Percentiles rank a stretch among this genome's conserved stretches.
These are phyloP conservation scores for Physella acuta DNA, from an alignment of 1,140 invertebrate genomes.

Conservation along the genomic window DNA sequence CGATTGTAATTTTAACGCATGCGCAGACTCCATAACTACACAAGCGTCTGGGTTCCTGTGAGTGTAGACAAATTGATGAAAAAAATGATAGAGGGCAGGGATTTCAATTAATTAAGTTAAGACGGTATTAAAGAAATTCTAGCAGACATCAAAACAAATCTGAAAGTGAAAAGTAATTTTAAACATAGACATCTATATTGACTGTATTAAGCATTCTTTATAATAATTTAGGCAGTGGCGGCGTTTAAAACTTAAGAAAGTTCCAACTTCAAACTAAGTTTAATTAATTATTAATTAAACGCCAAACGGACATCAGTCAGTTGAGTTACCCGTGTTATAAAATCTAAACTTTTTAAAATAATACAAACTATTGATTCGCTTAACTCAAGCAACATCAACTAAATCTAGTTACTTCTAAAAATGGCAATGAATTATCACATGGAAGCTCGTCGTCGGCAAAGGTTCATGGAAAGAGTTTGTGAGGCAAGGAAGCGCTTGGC, in stretches of 20 bases:
- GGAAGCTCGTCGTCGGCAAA: slow-evolving; percentile 18
- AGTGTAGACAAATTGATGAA: too few relatives aligned
- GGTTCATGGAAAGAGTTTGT: slow-evolving; percentile 22
- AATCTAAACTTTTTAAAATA: background rate
- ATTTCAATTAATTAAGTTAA: too few relatives aligned
- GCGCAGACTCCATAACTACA: background rate
- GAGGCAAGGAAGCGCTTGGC: slow-evolving; percentile 17
- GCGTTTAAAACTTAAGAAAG: too few relatives aligned
- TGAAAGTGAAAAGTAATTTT: too few relatives aligned
- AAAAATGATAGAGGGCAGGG: too few relatives aligned
- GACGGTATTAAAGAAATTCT: too few relatives aligned
- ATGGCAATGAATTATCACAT: slow-evolving; percentile 17
- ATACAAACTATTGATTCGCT: background rate
- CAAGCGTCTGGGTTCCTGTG: background rate
- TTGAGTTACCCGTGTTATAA: background rate
- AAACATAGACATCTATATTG: too few relatives aligned
- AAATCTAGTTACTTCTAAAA: background rate
- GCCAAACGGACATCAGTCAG: background rate
- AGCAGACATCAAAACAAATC: too few relatives aligned
- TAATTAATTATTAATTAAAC: too few relatives aligned
- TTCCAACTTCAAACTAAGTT: too few relatives aligned
- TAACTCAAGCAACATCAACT: background rate
- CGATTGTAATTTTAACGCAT: background rate
- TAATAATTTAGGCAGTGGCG: too few relatives aligned
- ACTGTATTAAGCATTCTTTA: too few relatives aligned